These are phyloP conservation scores for Cryptotermes secundus DNA, from an alignment of 1,140 invertebrate species.

Conservation along the genomic window DNA sequence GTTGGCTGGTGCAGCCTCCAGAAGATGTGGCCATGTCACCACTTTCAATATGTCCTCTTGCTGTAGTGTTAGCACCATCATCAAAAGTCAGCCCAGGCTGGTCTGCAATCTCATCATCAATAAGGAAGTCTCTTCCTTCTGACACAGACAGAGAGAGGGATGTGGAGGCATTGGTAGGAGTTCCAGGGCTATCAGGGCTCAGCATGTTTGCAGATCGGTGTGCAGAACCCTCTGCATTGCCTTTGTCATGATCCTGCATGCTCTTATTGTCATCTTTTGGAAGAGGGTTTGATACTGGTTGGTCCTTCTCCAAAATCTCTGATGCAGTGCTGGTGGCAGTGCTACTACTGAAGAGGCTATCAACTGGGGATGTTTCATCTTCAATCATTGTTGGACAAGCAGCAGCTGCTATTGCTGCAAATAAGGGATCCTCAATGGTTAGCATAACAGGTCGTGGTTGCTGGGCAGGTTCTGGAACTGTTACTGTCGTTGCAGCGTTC, in stretches of 20 bases:
- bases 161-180: slow-evolving; percentile 74
- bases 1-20: slow-evolving; percentile 30
- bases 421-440: slow-evolving; percentile 71
- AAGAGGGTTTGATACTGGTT: no score
- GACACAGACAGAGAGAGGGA: slow-evolving; percentile 71
- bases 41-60: not conserved
- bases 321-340: slow-evolving; percentile 28
- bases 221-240: not conserved
- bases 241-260: not conserved
- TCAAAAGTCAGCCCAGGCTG: slow-evolving; percentile 81
- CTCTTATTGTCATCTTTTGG: not conserved
- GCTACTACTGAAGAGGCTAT: slow-evolving; percentile 32
- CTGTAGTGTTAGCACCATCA: slow-evolving; percentile 39
- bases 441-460: slow-evolving; percentile 47
- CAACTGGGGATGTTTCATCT: slow-evolving; percentile 35
- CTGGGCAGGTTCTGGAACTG: not conserved
- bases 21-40: slow-evolving; percentile 19
- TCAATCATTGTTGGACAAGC: slow-evolving; percentile 42
- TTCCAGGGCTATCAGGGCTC: slow-evolving; percentile 57
- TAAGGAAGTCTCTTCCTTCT: slow-evolving; percentile 70
- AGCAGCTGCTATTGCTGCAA: slow-evolving; percentile 70
- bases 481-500: not conserved
- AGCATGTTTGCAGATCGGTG: not conserved
- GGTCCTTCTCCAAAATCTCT: not conserved
- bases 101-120: slow-evolving; percentile 89